Base-by-base conservation (phyloP, 2,113 vertebrate genomes). In the Neogobius melanostomus region DNA sequence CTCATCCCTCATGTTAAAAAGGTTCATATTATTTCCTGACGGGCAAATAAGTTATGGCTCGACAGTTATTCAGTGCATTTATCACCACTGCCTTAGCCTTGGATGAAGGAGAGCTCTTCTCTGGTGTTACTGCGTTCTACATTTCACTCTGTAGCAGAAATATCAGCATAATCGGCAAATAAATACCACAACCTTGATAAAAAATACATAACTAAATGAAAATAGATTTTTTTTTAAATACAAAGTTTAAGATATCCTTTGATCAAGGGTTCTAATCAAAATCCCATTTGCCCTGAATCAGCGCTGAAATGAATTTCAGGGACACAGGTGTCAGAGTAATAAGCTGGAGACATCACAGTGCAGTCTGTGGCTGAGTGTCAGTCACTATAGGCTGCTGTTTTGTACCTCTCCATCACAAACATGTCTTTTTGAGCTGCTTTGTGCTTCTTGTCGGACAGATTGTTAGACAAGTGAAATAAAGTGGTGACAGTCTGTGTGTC, bases 81-180 rank as follows among this genome's bases (percentile, higher is more conserved):
- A 81, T 89, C 81, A 85, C 42, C 64, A 36, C 28, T 51, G 67
- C 64, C 74, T 76, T 83, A 74, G 82, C 81, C 81, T 87, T 85
- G 81, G 62, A 68, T 71, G 54, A 12, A 63, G 56, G 69, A 62
- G 60, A 74, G 68, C 16, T 51, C 28, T 36, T 36, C 28, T 36
- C 28, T 36, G 28, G 28, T 36, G 28, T 36, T 36, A 36, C 28
- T 36, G 28, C 28, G 3, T 36, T 36, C 3, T 36, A 36, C 28
- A 36, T 36, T 36, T 2, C 28, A 36, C 28, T 36, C 28, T 36
- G 28, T 1, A 36, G 28, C 28, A 36, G 28, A 2, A 4, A 36
- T 2, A 36, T 36, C 28, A 5, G 28, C 28, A 36, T 36, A 36
- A 36, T 36, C 4, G 28, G 28, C 28, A 36, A 36, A 36, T 36